phyloP scores from a whole-genome alignment of 2,888 invertebrate genomes.

The Ichneumon xanthorius region DNA sequence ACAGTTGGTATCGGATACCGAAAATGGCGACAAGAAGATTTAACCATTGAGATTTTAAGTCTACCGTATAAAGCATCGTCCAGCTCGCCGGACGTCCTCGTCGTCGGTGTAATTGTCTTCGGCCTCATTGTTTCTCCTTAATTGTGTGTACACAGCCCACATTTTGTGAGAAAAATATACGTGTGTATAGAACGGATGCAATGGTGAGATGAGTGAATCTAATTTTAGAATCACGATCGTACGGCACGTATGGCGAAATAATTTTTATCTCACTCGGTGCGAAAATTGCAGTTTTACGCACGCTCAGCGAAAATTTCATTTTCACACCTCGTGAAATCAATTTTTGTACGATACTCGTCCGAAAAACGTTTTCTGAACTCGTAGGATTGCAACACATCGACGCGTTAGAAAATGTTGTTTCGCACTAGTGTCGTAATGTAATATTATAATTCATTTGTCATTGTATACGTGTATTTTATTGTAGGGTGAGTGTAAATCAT shows the following conservation, averaged over 20 bases:
- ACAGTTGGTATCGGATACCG: conserved; percentile 24
- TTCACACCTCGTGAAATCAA: too few species aligned
- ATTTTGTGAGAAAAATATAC: conserved; percentile 52
- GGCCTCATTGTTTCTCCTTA: conserved; percentile 24
- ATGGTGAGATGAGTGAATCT: conserved; percentile 37
- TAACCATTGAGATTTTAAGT: conserved; percentile 47
- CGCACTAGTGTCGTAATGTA: too few species aligned
- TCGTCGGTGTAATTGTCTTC: conserved; percentile 14
- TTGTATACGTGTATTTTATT: not conserved
- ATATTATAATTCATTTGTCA: not conserved
- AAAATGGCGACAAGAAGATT: conserved; percentile 63
- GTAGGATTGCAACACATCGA: too few species aligned
- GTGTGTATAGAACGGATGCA: conserved; percentile 38
- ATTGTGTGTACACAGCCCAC: conserved; percentile 22
- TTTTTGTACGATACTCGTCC: too few species aligned
- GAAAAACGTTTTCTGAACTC: too few species aligned
- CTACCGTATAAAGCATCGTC: conserved; percentile 50
- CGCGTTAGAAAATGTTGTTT: too few species aligned
- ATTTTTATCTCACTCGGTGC: not conserved
- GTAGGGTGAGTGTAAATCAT: not conserved
- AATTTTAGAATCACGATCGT: conserved; percentile 58
- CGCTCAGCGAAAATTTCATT: too few species aligned
- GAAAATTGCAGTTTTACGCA: too few species aligned
- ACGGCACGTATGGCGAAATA: conserved; percentile 55
- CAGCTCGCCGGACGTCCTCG: conserved; percentile 48